Evolutionary conservation across 2,113 vertebrate genomes (phyloP).

Genomic region (Eolophus roseicapilla): DNA sequence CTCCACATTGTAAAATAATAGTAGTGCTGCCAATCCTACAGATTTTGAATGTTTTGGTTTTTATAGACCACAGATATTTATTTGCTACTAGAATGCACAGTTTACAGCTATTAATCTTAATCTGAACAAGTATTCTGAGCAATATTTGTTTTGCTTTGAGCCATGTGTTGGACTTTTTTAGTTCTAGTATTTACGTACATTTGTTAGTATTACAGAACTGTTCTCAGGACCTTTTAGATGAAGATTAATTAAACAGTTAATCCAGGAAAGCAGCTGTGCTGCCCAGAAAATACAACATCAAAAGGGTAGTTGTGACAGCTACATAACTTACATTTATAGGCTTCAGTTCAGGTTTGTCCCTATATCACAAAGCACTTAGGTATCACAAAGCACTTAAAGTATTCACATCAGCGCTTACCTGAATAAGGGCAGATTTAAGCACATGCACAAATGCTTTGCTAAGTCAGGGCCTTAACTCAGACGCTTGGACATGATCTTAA

Average conservation of each 20-base stretch:
- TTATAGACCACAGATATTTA: neutral
- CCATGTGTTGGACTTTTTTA: conserved; percentile 2
- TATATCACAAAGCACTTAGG: neutral
- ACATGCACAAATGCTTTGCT: conserved; percentile 1
- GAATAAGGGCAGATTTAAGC: conserved; percentile 9
- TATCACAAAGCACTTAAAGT: neutral
- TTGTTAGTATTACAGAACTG: neutral
- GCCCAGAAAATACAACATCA: neutral
- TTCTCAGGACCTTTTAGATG: conserved; percentile 51
- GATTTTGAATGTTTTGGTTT: neutral
- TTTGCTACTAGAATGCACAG: conserved; percentile 42
- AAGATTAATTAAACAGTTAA: conserved; percentile 20
- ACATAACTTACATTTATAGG: neutral
- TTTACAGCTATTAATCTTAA: conserved; percentile 28
- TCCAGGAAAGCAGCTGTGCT: neutral
- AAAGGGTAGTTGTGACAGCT: neutral
- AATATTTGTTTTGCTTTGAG: conserved; percentile 56
- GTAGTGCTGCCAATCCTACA: conserved; percentile 72
- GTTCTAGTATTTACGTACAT: conserved; percentile 28
- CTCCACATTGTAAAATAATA: neutral
- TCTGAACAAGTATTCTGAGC: conserved; percentile 32
- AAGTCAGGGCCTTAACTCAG: neutral
- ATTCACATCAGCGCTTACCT: neutral
- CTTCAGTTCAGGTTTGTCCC: neutral
- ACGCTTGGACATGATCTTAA: neutral